A percentile compares a stretch with the other conserved stretches of the same genome.
Conservation (phyloP, 2,888 invertebrate genomes). For the Noctua janthe region DNA sequence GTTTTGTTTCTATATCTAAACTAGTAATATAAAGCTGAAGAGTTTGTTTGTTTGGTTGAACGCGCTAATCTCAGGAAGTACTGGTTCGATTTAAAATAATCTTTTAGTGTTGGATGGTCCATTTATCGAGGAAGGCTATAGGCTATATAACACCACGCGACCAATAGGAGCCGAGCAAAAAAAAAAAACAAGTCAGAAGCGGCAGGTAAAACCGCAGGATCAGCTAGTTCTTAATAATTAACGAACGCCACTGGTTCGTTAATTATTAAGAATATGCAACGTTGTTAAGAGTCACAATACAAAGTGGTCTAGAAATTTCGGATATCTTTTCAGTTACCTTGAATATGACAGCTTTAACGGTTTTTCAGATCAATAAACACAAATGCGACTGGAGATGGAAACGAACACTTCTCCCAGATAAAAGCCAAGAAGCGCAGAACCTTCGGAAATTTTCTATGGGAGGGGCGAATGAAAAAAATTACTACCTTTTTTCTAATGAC, state of each 20-base stretch:
- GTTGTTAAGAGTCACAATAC: background rate
- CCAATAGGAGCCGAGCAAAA: no score
- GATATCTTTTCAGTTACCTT: background rate
- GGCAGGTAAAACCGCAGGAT: no score
- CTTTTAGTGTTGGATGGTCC: no score
- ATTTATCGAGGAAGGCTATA: no score
- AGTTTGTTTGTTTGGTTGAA: no score
- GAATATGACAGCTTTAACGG: background rate
- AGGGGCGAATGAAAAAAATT: conserved; percentile 73
- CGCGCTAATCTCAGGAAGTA: no score
- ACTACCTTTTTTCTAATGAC: conserved; percentile 72
- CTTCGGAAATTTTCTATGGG: conserved; percentile 75
- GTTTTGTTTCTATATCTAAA: no score
- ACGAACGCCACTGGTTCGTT: background rate
- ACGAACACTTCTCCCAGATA: conserved; percentile 42
- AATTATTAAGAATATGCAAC: background rate
- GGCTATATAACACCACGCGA: no score
- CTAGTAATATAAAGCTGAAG: no score
- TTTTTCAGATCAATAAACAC: conserved; percentile 64
- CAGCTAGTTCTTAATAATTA: no score
- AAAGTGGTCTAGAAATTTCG: background rate
- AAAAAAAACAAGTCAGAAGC: no score
- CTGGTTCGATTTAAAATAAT: no score
- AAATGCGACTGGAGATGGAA: conserved; percentile 54
- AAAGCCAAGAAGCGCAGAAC: conserved; percentile 9